A percentile compares a stretch with the other conserved stretches of the same genome.
Conservation (phyloP, 2,888 invertebrate species). For the Hoplodrina ambigua region DNA sequence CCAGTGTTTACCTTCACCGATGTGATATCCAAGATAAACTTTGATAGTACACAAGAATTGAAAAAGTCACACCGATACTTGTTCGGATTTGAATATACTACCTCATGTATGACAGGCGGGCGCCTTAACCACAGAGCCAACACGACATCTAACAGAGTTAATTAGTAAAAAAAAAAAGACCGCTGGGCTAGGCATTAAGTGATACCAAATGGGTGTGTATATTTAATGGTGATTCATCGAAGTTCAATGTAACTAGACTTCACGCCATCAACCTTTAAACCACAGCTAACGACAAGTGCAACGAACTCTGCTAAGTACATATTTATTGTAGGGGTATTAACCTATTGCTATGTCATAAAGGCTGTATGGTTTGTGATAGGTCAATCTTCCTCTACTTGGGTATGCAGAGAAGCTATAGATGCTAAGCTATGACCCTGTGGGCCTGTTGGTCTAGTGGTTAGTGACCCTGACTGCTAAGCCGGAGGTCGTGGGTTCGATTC, state of each 20-base stretch:
- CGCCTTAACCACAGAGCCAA: too few species aligned
- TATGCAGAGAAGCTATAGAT: neutral
- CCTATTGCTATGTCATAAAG: constrained; percentile 32
- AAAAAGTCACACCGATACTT: too few species aligned
- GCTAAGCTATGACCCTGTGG: too few species aligned
- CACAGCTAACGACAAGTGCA: constrained; percentile 21
- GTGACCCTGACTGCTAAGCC: too few species aligned
- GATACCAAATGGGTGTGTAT: constrained; percentile 14
- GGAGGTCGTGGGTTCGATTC: too few species aligned
- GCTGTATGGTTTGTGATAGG: constrained; percentile 5
- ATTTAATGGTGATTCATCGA: constrained; percentile 34
- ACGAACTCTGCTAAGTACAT: constrained; percentile 34
- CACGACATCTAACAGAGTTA: too few species aligned
- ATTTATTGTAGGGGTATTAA: constrained; percentile 26
- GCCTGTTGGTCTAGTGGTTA: too few species aligned
- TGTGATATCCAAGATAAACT: too few species aligned
- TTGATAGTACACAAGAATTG: too few species aligned
- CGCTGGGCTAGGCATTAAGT: neutral
- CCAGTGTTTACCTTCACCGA: too few species aligned
- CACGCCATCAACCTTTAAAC: constrained; percentile 24
- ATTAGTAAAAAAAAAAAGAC: neutral
- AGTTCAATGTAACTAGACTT: constrained; percentile 41
- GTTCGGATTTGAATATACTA: too few species aligned
- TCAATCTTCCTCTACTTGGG: constrained; percentile 9
- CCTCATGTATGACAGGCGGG: too few species aligned